A percentile compares a stretch with the other conserved stretches of the same genome.
Conservation (phyloP, 2,113 vertebrate species). For the Cinclus mexicanus region DNA sequence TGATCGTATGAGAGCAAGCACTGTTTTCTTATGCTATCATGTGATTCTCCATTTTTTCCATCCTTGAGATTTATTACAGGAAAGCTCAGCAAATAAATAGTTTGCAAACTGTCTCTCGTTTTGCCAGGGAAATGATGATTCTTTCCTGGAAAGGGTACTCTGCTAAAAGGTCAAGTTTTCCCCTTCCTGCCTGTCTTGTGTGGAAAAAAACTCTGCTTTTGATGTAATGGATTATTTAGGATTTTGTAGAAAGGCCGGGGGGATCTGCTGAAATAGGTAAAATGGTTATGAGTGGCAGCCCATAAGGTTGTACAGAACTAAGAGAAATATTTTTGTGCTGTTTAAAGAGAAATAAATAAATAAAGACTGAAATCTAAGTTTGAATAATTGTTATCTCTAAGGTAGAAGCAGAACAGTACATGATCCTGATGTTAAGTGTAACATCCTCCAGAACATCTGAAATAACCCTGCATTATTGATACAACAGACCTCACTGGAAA, state of each 20-base stretch:
- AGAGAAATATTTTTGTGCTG: neutral
- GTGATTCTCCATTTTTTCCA: neutral
- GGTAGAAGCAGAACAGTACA: neutral
- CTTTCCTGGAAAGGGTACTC: conserved; percentile 22
- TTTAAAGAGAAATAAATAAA: conserved; percentile 8
- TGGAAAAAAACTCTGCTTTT: conserved; percentile 2
- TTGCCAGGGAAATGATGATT: neutral
- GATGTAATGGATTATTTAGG: conserved; percentile 62
- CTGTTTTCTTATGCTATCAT: neutral
- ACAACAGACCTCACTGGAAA: neutral
- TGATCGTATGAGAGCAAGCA: neutral
- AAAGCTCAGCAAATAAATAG: conserved; percentile 20
- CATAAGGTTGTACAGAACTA: neutral
- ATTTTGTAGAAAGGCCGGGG: conserved; percentile 4
- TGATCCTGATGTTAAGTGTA: neutral
- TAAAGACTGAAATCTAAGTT: neutral
- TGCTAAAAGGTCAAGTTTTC: conserved; percentile 15
- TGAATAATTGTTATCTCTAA: conserved; percentile 3
- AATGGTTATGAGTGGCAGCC: conserved; percentile 8
- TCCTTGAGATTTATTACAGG: neutral
- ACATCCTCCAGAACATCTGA: neutral
- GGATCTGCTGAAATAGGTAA: neutral
- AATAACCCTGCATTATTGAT: conserved; percentile 37
- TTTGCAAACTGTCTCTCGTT: neutral
- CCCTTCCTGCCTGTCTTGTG: conserved; percentile 31